Evolutionary conservation across 2,113 vertebrate species (phyloP), one percentile per base, ranked within the genome.

Genomic region (Dermatemys mawii): DNA sequence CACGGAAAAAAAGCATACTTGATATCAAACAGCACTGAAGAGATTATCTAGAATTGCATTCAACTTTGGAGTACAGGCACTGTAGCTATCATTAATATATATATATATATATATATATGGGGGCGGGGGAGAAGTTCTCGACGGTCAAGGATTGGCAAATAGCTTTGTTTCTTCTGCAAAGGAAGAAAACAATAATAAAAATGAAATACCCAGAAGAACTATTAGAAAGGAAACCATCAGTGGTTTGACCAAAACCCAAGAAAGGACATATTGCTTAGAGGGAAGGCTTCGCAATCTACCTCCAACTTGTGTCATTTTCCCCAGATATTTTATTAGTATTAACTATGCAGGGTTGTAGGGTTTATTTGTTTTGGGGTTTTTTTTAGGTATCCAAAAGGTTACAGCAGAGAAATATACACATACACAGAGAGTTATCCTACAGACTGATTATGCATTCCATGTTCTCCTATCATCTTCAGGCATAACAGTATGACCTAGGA

Each of bases 41-140:
- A 91, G 73, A 84, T 93, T 92, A 95, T 82, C 53, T 87, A 82
- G 78, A 88, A 95, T 80, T 82, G 70, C 54, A 86, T 55, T 90
- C 85, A 70, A 86, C 49, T 53, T 88, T 87, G 81, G 87, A 84
- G 35, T 70, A 94, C 73, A 91, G 78, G 54, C 78, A 88, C 2
- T 90, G 48, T 26, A 46, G 38, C n/a, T n/a, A n/a, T n/a, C n/a
- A n/a, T n/a, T n/a, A n/a, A n/a, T n/a, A n/a, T n/a, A n/a, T n/a
- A n/a, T n/a, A n/a, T n/a, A n/a, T n/a, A n/a, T n/a, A n/a, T n/a
- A n/a, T n/a, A n/a, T n/a, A n/a, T n/a, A n/a, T n/a, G n/a, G n/a
- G 81, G 82, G 5, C 9, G 11, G 46, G 41, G 86, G 84, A 41
- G 93, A 87, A 85, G 29, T 46, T 54, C 83, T n/a, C 87, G 84